Evolutionary conservation across 2,888 invertebrate species (phyloP).

Genomic region (Agrotis ipsilon): DNA sequence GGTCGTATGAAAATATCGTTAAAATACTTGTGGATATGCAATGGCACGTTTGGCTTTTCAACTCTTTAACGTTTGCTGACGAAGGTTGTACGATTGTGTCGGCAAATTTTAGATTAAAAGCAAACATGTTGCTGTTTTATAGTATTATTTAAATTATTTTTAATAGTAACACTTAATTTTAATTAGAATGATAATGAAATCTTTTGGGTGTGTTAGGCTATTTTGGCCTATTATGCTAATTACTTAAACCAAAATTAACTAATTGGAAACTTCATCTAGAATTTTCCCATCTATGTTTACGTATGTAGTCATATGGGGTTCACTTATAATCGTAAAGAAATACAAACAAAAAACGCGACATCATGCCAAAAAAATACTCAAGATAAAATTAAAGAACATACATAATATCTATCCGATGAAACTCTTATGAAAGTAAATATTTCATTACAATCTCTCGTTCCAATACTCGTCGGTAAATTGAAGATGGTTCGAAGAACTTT

Average conservation of each 20-base stretch:
- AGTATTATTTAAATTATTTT: slow-evolving; percentile 28
- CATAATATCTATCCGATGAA: background rate
- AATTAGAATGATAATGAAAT: background rate
- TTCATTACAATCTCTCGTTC: slow-evolving; percentile 45
- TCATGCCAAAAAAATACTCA: background rate
- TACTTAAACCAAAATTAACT: too few species aligned
- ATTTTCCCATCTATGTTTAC: too few species aligned
- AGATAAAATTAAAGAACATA: slow-evolving; percentile 17
- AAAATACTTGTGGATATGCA: slow-evolving; percentile 77
- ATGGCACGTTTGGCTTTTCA: slow-evolving; percentile 76
- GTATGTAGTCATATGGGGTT: background rate
- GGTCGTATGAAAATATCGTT: slow-evolving; percentile 71
- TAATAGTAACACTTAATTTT: background rate
- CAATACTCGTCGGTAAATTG: slow-evolving; percentile 44
- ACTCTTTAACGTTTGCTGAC: slow-evolving; percentile 70
- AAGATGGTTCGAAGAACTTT: slow-evolving; percentile 15
- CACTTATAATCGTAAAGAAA: background rate
- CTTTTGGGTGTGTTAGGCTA: background rate
- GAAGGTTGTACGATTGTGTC: slow-evolving; percentile 63
- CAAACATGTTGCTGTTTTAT: slow-evolving; percentile 65
- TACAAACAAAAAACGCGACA: background rate
- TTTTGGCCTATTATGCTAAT: too few species aligned
- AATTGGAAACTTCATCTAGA: too few species aligned
- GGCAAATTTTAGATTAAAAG: slow-evolving; percentile 73
- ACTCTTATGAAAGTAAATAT: slow-evolving; percentile 41